Conservation (phyloP, 1,140 invertebrate genomes). For the Procambarus virginalis region DNA sequence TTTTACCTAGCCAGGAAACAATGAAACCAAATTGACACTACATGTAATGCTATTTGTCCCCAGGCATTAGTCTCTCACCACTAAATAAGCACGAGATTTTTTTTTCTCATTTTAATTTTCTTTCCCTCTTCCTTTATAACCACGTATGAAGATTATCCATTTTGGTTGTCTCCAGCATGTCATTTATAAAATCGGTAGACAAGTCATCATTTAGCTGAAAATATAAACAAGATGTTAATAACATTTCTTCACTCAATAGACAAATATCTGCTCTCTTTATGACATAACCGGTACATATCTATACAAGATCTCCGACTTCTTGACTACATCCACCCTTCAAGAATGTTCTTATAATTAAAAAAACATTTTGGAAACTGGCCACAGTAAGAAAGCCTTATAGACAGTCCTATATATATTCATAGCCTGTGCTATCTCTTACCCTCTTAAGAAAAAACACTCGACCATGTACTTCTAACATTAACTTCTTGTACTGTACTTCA, state of each 20-base stretch:
- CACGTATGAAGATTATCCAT: conserved; percentile 68
- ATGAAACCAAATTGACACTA: conserved; percentile 35
- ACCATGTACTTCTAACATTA: too few relatives aligned
- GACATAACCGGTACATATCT: too few relatives aligned
- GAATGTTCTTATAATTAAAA: too few relatives aligned
- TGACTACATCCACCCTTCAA: too few relatives aligned
- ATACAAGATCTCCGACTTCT: too few relatives aligned
- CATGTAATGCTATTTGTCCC: conserved; percentile 28
- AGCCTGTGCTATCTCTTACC: too few relatives aligned
- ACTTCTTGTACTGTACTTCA: too few relatives aligned
- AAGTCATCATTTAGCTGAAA: conserved; percentile 65
- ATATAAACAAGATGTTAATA: conserved; percentile 3
- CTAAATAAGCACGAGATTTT: conserved; percentile 48
- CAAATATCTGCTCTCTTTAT: too few relatives aligned
- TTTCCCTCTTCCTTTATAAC: conserved; percentile 46
- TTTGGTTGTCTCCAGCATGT: conserved; percentile 65
- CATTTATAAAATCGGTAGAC: conserved; percentile 67
- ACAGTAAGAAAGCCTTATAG: too few relatives aligned
- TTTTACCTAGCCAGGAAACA: conserved; percentile 37
- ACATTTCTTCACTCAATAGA: neutral
- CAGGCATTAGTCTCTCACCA: conserved; percentile 55
- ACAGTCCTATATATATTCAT: too few relatives aligned
- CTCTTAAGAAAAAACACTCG: too few relatives aligned
- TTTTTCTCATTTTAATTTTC: conserved; percentile 36
- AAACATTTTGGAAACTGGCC: too few relatives aligned